phyloP scores from a whole-genome alignment of 1,140 invertebrate species.

The Polypedilum vanderplanki region DNA sequence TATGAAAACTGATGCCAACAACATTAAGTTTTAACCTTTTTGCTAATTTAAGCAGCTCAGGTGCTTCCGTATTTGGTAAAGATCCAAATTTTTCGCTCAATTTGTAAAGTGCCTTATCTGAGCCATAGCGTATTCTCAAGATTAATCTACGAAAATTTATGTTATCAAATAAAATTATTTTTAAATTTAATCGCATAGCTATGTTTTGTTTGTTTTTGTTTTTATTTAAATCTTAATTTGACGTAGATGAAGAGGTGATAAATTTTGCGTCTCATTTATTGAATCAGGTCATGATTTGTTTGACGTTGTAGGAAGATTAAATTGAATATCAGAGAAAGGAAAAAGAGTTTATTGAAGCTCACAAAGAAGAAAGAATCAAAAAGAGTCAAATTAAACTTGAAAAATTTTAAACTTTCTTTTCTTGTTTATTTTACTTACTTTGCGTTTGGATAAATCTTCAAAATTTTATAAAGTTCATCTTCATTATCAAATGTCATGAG shows the following conservation, averaged over 20 bases:
- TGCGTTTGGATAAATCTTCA: constrained; percentile 73
- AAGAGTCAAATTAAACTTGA: too few relatives aligned
- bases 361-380: too few relatives aligned
- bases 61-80: constrained; percentile 70
- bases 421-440: constrained; percentile 50
- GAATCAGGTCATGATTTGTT: too few relatives aligned
- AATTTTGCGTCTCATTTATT: too few relatives aligned
- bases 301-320: neutral
- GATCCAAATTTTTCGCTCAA: constrained; percentile 96
- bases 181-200: too few relatives aligned
- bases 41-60: constrained; percentile 69
- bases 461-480: constrained; percentile 87
- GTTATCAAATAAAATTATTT: constrained; percentile 29
- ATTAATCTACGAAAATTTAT: constrained; percentile 50
- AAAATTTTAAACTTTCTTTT: neutral
- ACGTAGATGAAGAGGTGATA: too few relatives aligned
- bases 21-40: constrained; percentile 49
- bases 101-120: constrained; percentile 75
- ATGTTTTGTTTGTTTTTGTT: neutral
- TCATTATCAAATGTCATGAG: constrained; percentile 96
- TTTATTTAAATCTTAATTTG: neutral
- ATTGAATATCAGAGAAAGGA: neutral
- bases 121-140: constrained; percentile 86
- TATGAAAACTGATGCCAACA: constrained; percentile 82
- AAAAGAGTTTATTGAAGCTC: too few relatives aligned